Evolutionary conservation across 2,113 vertebrate genomes (phyloP).

Genomic region (Mellivora capensis): DNA sequence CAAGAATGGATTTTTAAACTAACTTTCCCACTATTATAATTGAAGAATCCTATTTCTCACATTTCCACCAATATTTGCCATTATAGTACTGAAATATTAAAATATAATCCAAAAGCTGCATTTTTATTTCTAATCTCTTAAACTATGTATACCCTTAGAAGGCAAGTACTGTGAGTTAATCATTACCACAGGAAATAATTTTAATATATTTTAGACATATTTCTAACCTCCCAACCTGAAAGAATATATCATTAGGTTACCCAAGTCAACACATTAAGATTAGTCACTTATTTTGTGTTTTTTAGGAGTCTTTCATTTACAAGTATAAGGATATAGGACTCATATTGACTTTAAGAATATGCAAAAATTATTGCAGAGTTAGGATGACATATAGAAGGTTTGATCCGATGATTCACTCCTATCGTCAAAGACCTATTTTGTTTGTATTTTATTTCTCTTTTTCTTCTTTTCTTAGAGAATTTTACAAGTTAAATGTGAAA

Average conservation of each 20-base stretch:
- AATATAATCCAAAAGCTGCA: background rate
- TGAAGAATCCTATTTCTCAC: background rate
- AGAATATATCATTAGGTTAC: background rate
- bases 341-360: background rate
- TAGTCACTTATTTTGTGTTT: background rate
- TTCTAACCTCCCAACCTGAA: background rate
- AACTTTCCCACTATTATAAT: background rate
- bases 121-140: background rate
- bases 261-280: background rate
- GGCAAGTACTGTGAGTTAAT: background rate
- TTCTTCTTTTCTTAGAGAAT: background rate
- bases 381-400: background rate
- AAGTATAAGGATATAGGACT: background rate
- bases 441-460: background rate
- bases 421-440: background rate
- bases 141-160: background rate
- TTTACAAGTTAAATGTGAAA: conserved; percentile 53
- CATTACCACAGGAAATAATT: background rate
- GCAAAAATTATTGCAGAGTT: background rate
- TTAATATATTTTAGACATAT: background rate
- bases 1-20: background rate
- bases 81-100: background rate
- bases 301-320: background rate
- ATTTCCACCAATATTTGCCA: background rate
- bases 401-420: background rate